Conservation (phyloP, 2,797 vertebrate species). For the Okamejei kenojei region DNA sequence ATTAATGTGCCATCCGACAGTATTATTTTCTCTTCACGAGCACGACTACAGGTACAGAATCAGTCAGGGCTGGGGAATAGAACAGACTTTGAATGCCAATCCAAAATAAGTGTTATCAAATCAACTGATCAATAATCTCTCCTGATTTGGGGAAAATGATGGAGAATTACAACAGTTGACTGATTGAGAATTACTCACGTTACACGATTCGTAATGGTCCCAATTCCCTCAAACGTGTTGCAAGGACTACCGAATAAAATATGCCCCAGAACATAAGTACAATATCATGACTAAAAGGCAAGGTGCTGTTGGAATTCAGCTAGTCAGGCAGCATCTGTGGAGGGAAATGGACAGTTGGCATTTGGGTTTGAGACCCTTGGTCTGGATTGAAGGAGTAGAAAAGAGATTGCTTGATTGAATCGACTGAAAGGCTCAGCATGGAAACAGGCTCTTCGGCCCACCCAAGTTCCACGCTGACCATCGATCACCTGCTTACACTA, state of each 20-base stretch:
- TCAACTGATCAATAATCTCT: neutral
- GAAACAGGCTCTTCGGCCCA: too few relatives aligned
- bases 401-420: too few relatives aligned
- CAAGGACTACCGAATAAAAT: neutral
- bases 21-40: neutral
- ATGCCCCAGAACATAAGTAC: neutral
- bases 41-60: neutral
- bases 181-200: neutral
- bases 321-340: too few relatives aligned
- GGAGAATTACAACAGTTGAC: neutral
- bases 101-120: neutral
- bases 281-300: neutral
- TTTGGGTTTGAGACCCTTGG: too few relatives aligned
- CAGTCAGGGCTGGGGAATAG: too few relatives aligned
- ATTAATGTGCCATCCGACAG: neutral
- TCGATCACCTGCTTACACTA: too few relatives aligned
- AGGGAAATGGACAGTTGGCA: too few relatives aligned
- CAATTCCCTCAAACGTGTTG: neutral
- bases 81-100: neutral
- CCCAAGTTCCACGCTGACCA: too few relatives aligned
- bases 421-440: too few relatives aligned
- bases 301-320: too few relatives aligned
- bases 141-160: neutral
- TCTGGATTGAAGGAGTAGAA: too few relatives aligned
- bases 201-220: neutral